These are phyloP conservation scores for Macrobrachium nipponense DNA, from an alignment of 1,140 invertebrate species.

Conservation along the genomic window DNA sequence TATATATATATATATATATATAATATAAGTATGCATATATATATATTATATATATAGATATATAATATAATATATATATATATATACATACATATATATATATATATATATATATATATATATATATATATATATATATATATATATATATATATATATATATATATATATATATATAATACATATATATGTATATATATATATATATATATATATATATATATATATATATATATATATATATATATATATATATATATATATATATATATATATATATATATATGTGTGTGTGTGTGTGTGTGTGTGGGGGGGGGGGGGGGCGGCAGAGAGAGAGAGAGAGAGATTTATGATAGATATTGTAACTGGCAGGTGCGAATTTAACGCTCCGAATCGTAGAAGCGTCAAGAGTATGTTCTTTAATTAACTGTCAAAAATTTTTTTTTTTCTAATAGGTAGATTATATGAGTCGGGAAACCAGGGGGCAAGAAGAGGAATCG, in stretches of 20 bases:
- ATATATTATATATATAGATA: slow-evolving; percentile 30
- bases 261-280: slow-evolving; percentile 11
- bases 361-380: too few species aligned
- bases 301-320: slow-evolving; percentile 74
- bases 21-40: slow-evolving; percentile 55
- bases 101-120: slow-evolving; percentile 9
- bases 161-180: slow-evolving; percentile 34
- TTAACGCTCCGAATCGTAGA: too few species aligned
- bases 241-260: neutral
- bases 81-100: slow-evolving; percentile 6
- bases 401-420: too few species aligned
- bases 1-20: neutral
- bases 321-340: too few species aligned
- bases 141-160: neutral
- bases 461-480: too few species aligned
- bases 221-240: slow-evolving; percentile 6
- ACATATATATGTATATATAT: slow-evolving; percentile 24
- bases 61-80: too few species aligned
- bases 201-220: neutral
- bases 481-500: too few species aligned
- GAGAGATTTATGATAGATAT: too few species aligned
- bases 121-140: slow-evolving; percentile 3
- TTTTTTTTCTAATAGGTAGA: too few species aligned
- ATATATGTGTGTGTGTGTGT: slow-evolving; percentile 37
- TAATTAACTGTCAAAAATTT: too few species aligned